Base-by-base conservation (phyloP, 2,797 vertebrate genomes). In the Molossus alvarezi region DNA sequence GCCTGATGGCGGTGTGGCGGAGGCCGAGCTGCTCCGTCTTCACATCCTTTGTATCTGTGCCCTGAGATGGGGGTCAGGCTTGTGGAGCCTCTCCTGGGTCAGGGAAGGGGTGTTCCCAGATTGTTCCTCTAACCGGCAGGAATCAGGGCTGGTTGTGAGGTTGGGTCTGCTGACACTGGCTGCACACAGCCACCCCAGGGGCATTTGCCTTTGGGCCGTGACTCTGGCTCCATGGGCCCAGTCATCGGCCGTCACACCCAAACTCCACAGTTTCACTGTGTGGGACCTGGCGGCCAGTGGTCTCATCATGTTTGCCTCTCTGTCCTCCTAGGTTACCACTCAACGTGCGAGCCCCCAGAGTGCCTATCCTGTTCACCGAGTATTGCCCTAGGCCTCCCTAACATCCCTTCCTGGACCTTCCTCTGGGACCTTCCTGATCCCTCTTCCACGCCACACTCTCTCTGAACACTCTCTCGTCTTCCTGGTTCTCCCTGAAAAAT, bases 171-270 rank as follows among this genome's bases (percentile, higher is more conserved):
- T 72, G 76, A 48, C 86, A 51, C 14, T 11, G 45, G 45, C 64
- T 67, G 69, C 89, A 65, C 18, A 45, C 5, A 14, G 15, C 27
- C 6, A 10, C 45, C 14, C 65, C 9, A 27, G 15, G 60, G 60
- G 5, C 3, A 14, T 1, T 17, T 15, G 25, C 2, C 3, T 18
- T 29, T 12, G 3, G 0, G 1, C 10, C 9, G 17, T 1, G 4
- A 9, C 41, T 64, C 18, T 72, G 83, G 79, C 23, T 64, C 53
- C 29, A 1, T 0, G 20, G 60, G 41, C 45, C 64, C 64, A 23
- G 23, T 64, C 37, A 41, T 55, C 11, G 21, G 27, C 67, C 51
- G 29, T 17, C 33, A 37, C 25, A 67, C 25, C 17, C 2, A 18
- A 18, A 48, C 17, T 27, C 60, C 25, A 7, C 4, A 21, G 11